phyloP scores from a whole-genome alignment of 2,888 invertebrate species.

The Synanthedon andrenaeformis region DNA sequence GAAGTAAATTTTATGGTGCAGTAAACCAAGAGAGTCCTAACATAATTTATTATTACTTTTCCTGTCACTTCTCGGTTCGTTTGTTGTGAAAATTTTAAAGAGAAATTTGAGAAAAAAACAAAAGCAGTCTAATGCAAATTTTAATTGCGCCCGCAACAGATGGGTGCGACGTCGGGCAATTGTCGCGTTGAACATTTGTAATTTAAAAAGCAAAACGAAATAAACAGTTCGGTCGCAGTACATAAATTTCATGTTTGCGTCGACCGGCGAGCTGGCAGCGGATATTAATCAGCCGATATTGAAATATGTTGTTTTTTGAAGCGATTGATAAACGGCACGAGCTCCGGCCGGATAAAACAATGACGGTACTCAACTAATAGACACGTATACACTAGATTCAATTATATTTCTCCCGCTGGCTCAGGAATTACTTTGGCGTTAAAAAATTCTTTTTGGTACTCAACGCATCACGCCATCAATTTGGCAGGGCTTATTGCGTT shows the following conservation, averaged over 20 bases:
- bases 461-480: too few species aligned
- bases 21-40: constrained; percentile 63
- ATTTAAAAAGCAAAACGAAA: constrained; percentile 69
- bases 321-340: constrained; percentile 64
- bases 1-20: constrained; percentile 61
- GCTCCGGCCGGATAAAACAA: constrained; percentile 59
- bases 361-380: constrained; percentile 22
- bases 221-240: constrained; percentile 64
- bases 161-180: constrained; percentile 59
- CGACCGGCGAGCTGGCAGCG: constrained; percentile 60
- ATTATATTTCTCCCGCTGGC: background rate
- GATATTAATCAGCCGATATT: constrained; percentile 71
- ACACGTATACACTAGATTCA: background rate
- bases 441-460: too few species aligned
- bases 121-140: background rate
- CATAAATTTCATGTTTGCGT: constrained; percentile 69
- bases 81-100: constrained; percentile 20
- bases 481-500: too few species aligned
- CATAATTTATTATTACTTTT: constrained; percentile 61
- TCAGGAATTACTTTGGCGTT: too few species aligned
- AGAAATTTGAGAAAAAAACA: background rate
- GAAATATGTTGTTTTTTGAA: constrained; percentile 70
- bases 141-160: constrained; percentile 59
- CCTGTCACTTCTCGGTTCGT: constrained; percentile 60
- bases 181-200: constrained; percentile 65